phyloP scores from a whole-genome alignment of 2,888 invertebrate genomes.

The Zaprionus bogoriensis region DNA sequence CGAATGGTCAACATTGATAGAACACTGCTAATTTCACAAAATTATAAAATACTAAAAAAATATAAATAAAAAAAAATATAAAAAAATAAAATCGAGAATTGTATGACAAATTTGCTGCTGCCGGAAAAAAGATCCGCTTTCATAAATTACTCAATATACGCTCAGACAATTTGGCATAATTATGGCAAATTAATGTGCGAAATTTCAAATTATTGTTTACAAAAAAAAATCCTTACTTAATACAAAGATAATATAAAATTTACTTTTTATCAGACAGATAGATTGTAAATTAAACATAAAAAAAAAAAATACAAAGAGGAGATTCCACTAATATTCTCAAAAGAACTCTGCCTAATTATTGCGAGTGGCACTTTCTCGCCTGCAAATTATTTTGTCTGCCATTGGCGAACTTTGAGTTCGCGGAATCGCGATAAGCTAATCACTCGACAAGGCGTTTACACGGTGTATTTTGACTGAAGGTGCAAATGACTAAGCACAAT shows the following conservation, averaged over 20 bases:
- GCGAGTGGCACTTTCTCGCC: too few species aligned
- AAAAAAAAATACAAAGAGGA: too few species aligned
- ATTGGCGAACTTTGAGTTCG: neutral
- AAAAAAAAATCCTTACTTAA: too few species aligned
- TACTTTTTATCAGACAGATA: too few species aligned
- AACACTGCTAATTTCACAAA: too few species aligned
- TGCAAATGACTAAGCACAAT: neutral
- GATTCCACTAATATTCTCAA: too few species aligned
- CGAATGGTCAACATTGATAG: too few species aligned
- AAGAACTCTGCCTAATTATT: too few species aligned
- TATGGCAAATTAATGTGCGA: neutral
- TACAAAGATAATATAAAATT: too few species aligned
- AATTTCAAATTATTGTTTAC: neutral
- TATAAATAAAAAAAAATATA: neutral
- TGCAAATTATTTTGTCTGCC: neutral
- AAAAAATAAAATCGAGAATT: neutral
- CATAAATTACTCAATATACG: neutral
- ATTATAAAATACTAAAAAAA: too few species aligned
- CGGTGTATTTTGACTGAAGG: neutral
- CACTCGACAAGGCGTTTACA: neutral
- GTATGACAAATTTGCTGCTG: too few species aligned
- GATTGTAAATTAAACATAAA: too few species aligned
- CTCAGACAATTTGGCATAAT: neutral
- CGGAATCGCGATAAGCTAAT: neutral
- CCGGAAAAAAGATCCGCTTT: neutral